phyloP scores from a whole-genome alignment of 1,140 invertebrate genomes.

The Cotesia glomerata region DNA sequence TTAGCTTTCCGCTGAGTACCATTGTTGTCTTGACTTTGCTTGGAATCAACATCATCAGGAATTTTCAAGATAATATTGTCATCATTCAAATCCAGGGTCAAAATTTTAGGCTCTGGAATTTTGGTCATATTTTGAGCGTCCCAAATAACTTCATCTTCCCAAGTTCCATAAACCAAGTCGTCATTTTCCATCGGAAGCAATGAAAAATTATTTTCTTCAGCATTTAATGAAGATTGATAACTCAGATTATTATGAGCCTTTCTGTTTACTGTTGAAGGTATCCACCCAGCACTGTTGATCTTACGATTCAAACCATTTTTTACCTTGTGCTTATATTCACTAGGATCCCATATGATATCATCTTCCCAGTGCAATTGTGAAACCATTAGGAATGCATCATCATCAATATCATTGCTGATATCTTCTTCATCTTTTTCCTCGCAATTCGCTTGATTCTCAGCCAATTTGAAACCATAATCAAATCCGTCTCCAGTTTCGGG shows the following conservation, averaged over 20 bases:
- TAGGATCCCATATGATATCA: slow-evolving; percentile 97
- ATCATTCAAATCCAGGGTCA: slow-evolving; percentile 97
- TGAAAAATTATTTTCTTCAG: slow-evolving; percentile 72
- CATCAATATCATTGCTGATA: slow-evolving; percentile 69
- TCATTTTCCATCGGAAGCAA: slow-evolving; percentile 98
- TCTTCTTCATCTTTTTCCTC: slow-evolving; percentile 33
- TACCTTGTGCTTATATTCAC: slow-evolving; percentile 91
- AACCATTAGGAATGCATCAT: slow-evolving; percentile 94
- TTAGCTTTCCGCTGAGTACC: slow-evolving; percentile 83
- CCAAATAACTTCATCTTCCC: slow-evolving; percentile 99
- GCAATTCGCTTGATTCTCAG: slow-evolving; percentile 56
- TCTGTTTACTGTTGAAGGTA: slow-evolving; percentile 89
- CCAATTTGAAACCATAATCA: slow-evolving; percentile 92
- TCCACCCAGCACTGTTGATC: slow-evolving; percentile 92
- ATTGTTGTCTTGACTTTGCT: slow-evolving; percentile 73
- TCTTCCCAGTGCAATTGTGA: slow-evolving; percentile 97
- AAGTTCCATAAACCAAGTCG: slow-evolving; percentile 90
- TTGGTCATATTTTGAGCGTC: slow-evolving; percentile 87
- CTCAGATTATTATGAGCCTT: slow-evolving; percentile 89
- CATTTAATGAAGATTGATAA: slow-evolving; percentile 55
- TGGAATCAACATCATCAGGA: slow-evolving; percentile 90
- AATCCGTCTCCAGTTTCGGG: slow-evolving; percentile 92
- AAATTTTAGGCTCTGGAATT: slow-evolving; percentile 91
- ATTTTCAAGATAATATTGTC: slow-evolving; percentile 97
- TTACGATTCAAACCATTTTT: slow-evolving; percentile 82